Base-by-base conservation (phyloP, 2,888 invertebrate genomes). In the Drosophila robusta region DNA sequence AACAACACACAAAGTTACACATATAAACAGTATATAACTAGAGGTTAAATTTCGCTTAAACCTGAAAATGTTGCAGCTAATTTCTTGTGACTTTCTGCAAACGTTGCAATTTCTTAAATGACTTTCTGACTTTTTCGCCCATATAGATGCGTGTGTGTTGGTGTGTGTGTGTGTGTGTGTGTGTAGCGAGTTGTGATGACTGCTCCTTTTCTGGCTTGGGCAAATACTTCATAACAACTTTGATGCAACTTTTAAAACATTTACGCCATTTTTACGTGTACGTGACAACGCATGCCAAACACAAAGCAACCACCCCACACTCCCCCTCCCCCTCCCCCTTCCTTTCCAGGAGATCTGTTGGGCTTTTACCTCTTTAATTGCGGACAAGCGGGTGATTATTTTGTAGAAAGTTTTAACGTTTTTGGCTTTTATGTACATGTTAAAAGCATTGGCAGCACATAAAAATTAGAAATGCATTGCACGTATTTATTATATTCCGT, bases 231-330 rank as follows among this genome's bases (percentile, higher is more conserved):
- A 70, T 75, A 80, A 70, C 83, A 88, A 88, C 78, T 89, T 88
- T 80, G 78, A 80, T 87, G 89, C 80, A 87, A 83, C 75, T 83
- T 83, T 86, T 75, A 63, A 88, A 87, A 80, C 87, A 89, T 89
- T 85, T 89, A 76, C 89, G 75, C 87, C 80, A 80, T 86, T 83
- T 79, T 70, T 61, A 57, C 69, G 65, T 67, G 77, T 79, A 89
- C 87, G 89, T 87, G 89, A 78, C 85, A 69, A 75, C 89, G 89
- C 89, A 84, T 78, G 70, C 75, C 80, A 86, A 74, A 75, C 70
- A 79, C 54, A 70, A 66, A 78, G 64, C 51, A 36, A 5, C 12
- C 45, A 50, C 38, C 32, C 49, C 26, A 32, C 46, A 22, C 29
- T 1, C 32, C 18, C 1, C 9, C 9, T 8, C 8, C 34, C 8